Percentiles rank a stretch among this genome's conserved stretches.
phyloP scores from a whole-genome alignment of 2,888 invertebrate genomes.

The Nephrotoma flavescens region DNA sequence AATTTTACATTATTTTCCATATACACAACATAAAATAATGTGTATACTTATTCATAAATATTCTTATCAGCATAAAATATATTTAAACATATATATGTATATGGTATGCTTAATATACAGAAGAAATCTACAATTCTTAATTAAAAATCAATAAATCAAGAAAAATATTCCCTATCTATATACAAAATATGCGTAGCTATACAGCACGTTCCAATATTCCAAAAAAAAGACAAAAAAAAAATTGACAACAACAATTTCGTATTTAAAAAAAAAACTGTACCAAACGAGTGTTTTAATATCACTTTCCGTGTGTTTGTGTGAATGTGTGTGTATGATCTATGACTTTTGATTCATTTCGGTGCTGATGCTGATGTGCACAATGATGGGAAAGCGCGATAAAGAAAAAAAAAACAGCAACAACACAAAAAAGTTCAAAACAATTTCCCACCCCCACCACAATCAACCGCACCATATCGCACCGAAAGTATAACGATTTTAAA shows the following conservation, averaged over 20 bases:
- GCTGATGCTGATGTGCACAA: background rate
- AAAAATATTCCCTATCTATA: background rate
- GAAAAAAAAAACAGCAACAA: background rate
- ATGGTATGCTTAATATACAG: background rate
- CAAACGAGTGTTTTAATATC: background rate
- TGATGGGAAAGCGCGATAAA: background rate
- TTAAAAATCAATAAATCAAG: background rate
- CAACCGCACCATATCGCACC: background rate
- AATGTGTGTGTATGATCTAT: background rate
- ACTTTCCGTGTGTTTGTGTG: background rate
- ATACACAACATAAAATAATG: background rate
- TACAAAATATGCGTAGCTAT: background rate
- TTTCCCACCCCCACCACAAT: background rate
- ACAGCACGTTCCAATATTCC: background rate
- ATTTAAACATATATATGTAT: background rate
- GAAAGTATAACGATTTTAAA: background rate
- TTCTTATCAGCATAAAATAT: background rate
- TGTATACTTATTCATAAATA: background rate
- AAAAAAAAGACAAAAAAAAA: background rate
- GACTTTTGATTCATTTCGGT: background rate
- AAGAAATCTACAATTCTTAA: background rate
- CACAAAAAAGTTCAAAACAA: background rate
- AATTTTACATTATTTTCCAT: background rate
- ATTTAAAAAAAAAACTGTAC: background rate
- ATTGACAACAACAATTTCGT: background rate